Conservation (phyloP, 2,797 vertebrate genomes). For the Pseudochirops cupreus region DNA sequence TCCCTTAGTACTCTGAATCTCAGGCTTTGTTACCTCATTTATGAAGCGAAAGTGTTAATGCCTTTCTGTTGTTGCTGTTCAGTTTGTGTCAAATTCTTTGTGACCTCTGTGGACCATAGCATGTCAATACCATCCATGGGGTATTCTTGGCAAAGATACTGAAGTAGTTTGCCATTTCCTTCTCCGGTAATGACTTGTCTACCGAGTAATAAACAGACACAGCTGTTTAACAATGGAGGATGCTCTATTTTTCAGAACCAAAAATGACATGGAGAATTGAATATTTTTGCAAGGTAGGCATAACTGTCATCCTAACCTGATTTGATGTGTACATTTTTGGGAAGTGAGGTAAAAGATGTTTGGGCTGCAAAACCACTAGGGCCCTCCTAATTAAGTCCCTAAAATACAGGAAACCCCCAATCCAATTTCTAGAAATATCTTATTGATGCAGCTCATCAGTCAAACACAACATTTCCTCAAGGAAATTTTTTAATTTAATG, state of each 20-base stretch:
- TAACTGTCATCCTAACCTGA: not conserved
- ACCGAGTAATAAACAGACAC: not conserved
- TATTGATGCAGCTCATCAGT: not conserved
- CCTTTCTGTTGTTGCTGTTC: not conserved
- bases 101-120: not conserved
- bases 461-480: not conserved
- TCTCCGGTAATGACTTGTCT: not conserved
- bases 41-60: not conserved
- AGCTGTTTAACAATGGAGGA: not conserved
- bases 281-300: not conserved
- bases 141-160: not conserved
- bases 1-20: not conserved
- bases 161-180: not conserved
- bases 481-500: not conserved
- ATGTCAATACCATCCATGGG: not conserved
- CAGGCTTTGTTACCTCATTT: not conserved
- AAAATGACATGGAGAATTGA: not conserved
- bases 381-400: not conserved
- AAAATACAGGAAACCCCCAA: not conserved
- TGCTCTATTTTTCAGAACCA: constrained; percentile 2
- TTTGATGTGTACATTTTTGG: not conserved
- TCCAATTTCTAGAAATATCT: not conserved
- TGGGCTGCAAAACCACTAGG: not conserved
- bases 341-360: not conserved
- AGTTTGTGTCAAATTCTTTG: not conserved